A percentile compares a stretch with the other conserved stretches of the same genome.
Conservation (phyloP, 2,113 vertebrate genomes). For the Dromiciops gliroides region DNA sequence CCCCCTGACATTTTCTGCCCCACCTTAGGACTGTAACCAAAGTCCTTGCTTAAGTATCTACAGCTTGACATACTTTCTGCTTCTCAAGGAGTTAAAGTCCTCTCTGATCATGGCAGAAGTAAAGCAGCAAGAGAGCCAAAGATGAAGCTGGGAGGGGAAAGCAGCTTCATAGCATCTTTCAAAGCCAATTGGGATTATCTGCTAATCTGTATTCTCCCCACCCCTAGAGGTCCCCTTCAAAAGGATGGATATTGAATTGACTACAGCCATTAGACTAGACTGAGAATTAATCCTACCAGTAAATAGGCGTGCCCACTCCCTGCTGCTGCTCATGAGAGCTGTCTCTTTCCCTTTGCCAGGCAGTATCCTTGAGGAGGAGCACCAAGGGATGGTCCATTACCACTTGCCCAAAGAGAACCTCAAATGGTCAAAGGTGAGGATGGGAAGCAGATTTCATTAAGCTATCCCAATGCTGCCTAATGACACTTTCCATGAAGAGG, state of each 20-base stretch:
- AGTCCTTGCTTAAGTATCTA: not conserved
- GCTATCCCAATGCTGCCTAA: not conserved
- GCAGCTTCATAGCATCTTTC: not conserved
- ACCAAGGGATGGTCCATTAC: slow-evolving; percentile 98
- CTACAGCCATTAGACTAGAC: not conserved
- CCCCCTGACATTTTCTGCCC: not conserved
- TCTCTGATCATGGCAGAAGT: not conserved
- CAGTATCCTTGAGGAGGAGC: slow-evolving; percentile 95
- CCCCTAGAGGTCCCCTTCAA: not conserved
- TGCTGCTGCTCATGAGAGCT: rapidly evolving
- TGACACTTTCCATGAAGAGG: not conserved
- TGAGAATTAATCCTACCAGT: not conserved
- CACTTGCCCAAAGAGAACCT: slow-evolving; percentile 93
- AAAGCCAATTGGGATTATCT: not conserved
- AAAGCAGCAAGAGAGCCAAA: not conserved
- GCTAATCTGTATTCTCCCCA: not conserved
- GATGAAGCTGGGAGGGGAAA: not conserved
- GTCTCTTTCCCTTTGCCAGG: slow-evolving; percentile 80
- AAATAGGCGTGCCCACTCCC: not conserved
- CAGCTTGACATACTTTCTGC: not conserved
- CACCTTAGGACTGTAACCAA: not conserved
- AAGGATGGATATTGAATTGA: not conserved
- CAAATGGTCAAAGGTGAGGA: slow-evolving; percentile 95
- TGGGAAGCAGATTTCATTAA: not conserved
- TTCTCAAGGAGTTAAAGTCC: not conserved